These are phyloP conservation scores for Dryas iulia DNA, from an alignment of 1,140 invertebrate genomes.

Conservation along the genomic window DNA sequence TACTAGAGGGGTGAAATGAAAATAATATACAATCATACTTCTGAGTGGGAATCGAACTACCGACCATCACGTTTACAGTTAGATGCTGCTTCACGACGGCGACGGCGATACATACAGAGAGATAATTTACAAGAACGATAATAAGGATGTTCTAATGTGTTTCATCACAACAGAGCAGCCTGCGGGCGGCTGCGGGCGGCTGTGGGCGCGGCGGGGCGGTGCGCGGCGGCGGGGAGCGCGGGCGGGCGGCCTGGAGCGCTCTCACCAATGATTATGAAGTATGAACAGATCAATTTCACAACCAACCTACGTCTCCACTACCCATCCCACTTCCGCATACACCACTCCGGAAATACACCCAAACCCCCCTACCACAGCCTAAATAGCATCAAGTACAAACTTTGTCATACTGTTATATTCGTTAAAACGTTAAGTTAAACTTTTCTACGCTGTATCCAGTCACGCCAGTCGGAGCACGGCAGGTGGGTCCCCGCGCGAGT, in stretches of 20 bases:
- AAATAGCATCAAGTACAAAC: background rate
- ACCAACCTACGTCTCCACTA: slow-evolving; percentile 42
- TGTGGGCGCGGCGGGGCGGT: background rate
- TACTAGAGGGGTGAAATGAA: no score
- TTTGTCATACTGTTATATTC: background rate
- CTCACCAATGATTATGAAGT: slow-evolving; percentile 55
- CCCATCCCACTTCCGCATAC: slow-evolving; percentile 26
- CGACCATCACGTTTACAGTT: no score
- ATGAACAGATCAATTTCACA: slow-evolving; percentile 63
- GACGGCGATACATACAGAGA: no score
- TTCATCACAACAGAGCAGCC: no score
- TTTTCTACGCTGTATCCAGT: slow-evolving; percentile 27
- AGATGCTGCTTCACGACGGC: no score
- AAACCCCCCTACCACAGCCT: slow-evolving; percentile 28
- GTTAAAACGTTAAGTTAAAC: background rate
- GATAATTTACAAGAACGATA: no score
- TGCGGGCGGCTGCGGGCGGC: no score
- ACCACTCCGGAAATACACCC: background rate
- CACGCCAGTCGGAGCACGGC: background rate
- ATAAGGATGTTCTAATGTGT: no score
- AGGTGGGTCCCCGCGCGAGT: slow-evolving; percentile 22
- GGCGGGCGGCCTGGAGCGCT: slow-evolving; percentile 10
- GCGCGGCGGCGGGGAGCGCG: background rate
- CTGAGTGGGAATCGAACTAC: no score
- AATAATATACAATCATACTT: no score